These are phyloP conservation scores for Scylla paramamosain DNA, from an alignment of 1,140 invertebrate genomes.

Conservation along the genomic window DNA sequence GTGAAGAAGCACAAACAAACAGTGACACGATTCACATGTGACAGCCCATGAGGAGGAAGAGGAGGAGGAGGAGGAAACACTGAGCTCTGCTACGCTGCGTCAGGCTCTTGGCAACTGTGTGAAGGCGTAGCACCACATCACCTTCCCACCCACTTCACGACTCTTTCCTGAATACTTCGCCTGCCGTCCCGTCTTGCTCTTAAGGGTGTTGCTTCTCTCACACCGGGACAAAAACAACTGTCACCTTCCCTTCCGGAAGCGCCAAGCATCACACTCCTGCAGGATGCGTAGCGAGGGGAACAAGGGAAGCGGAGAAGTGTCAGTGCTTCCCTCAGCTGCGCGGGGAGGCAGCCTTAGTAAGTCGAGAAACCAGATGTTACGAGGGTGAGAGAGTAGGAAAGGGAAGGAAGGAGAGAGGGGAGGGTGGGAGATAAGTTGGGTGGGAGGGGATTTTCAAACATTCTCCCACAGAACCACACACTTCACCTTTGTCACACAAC, in stretches of 20 bases:
- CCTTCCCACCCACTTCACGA: background rate
- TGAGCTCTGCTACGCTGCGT: background rate
- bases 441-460: too few species aligned
- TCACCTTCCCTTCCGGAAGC: background rate
- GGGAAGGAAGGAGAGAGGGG: background rate
- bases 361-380: constrained; percentile 7
- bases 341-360: constrained; percentile 10
- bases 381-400: background rate
- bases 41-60: background rate
- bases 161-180: background rate
- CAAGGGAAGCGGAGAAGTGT: background rate
- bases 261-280: background rate
- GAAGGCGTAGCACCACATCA: background rate
- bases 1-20: background rate
- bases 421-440: too few species aligned
- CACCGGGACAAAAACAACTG: background rate
- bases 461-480: too few species aligned
- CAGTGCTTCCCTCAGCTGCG: background rate
- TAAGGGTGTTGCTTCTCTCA: background rate
- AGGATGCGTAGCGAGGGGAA: background rate
- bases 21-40: constrained; percentile 9
- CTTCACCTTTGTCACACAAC: too few species aligned
- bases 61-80: background rate
- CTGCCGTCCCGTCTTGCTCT: background rate
- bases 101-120: constrained; percentile 19